Percentiles rank a stretch among this genome's conserved stretches.
phyloP scores from a whole-genome alignment of 2,113 vertebrate species.

The Leucopsar rothschildi region DNA sequence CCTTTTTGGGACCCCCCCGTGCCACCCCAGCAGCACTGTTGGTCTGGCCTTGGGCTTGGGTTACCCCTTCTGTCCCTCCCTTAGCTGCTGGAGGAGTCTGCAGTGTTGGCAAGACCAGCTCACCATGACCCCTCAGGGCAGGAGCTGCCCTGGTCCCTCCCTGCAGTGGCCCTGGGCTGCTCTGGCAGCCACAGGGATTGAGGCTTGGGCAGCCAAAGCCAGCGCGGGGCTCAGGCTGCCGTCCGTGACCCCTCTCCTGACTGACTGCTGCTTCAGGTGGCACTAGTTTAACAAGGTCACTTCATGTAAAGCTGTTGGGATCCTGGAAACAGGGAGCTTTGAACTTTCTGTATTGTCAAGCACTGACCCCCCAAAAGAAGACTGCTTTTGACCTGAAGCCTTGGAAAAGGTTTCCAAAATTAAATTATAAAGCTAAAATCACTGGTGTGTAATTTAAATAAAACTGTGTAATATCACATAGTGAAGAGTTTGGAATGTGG shows the following conservation, averaged over 20 bases:
- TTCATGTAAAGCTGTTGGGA: neutral
- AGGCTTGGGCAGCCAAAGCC: neutral
- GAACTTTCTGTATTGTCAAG: too few relatives aligned
- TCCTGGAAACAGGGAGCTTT: too few relatives aligned
- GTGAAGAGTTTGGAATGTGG: too few relatives aligned
- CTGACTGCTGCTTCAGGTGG: neutral
- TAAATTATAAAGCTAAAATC: too few relatives aligned
- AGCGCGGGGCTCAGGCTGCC: neutral
- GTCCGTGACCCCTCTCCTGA: neutral
- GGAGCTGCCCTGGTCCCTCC: neutral
- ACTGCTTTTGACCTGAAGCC: too few relatives aligned
- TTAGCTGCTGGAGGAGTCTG: neutral
- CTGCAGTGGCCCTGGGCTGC: fast-evolving
- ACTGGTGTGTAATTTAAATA: too few relatives aligned
- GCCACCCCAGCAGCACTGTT: fast-evolving
- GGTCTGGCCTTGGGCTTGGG: neutral
- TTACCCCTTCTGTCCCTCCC: neutral
- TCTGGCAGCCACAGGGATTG: neutral
- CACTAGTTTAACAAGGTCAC: neutral
- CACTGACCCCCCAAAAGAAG: too few relatives aligned
- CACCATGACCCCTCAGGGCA: neutral
- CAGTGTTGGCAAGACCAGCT: neutral
- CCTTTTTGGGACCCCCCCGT: fast-evolving
- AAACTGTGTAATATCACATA: too few relatives aligned
- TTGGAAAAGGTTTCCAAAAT: too few relatives aligned